Evolutionary conservation across 2,888 invertebrate species (phyloP).

Genomic region (Rhingia rostrata): DNA sequence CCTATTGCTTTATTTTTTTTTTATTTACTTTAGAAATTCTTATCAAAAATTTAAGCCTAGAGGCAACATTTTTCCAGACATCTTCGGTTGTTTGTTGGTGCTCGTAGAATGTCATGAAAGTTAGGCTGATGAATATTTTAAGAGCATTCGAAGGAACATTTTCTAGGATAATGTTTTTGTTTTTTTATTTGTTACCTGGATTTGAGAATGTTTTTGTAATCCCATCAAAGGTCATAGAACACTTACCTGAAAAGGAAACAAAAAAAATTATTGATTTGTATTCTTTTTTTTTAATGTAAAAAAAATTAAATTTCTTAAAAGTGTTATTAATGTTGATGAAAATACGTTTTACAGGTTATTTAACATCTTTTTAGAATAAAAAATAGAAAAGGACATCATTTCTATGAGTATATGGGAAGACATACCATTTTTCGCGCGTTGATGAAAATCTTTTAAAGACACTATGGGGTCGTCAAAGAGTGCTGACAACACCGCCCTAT

Average conservation of each 20-base stretch:
- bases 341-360: too few species aligned
- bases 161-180: background rate
- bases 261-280: slow-evolving; percentile 6
- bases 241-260: slow-evolving; percentile 55
- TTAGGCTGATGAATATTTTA: slow-evolving; percentile 39
- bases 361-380: too few species aligned
- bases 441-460: too few species aligned
- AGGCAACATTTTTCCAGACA: slow-evolving; percentile 9
- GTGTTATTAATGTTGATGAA: too few species aligned
- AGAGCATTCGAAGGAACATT: slow-evolving; percentile 18
- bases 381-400: too few species aligned
- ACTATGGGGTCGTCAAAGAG: too few species aligned
- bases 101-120: background rate
- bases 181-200: slow-evolving; percentile 27
- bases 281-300: background rate
- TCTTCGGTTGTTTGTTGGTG: background rate
- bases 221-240: slow-evolving; percentile 46
- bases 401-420: too few species aligned
- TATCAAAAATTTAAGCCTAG: slow-evolving; percentile 31
- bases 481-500: too few species aligned
- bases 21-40: background rate
- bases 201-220: slow-evolving; percentile 19
- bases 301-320: too few species aligned
- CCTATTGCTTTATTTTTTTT: slow-evolving; percentile 8
- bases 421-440: too few species aligned